These are phyloP conservation scores for Pristionchus arcanus DNA, from an alignment of 2,888 invertebrate genomes.

Conservation along the genomic window DNA sequence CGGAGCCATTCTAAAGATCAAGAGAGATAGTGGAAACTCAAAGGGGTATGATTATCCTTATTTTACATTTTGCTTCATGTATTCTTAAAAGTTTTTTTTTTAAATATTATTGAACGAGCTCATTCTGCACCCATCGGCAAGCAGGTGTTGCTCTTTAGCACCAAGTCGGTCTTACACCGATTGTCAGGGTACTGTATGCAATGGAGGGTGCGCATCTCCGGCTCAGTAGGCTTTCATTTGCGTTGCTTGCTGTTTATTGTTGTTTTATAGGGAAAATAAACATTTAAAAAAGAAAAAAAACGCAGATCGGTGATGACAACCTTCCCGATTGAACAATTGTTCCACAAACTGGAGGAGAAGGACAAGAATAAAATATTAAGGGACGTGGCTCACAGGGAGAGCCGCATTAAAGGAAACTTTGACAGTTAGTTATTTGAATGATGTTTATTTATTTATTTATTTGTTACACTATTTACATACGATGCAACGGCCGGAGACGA, in stretches of 20 bases:
- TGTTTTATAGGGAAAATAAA: background rate
- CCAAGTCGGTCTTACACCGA: too few species aligned
- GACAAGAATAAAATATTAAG: background rate
- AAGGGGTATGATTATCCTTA: conserved; percentile 85
- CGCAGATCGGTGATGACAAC: background rate
- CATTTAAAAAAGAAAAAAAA: background rate
- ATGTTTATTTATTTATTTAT: background rate
- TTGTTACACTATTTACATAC: too few species aligned
- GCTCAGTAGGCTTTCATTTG: too few species aligned
- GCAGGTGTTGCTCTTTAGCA: too few species aligned
- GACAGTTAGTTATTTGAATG: conserved; percentile 12
- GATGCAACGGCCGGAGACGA: too few species aligned
- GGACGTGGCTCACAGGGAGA: background rate
- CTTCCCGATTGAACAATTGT: background rate
- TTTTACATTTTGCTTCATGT: too few species aligned
- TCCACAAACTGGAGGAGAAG: background rate
- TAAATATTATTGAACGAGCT: too few species aligned
- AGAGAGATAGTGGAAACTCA: too few species aligned
- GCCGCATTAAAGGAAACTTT: background rate
- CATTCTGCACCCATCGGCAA: too few species aligned
- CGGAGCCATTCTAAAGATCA: conserved; percentile 86
- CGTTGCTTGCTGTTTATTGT: background rate
- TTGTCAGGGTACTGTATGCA: too few species aligned
- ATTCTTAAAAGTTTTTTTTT: too few species aligned
- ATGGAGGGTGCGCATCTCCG: too few species aligned